Base-by-base conservation (phyloP, 2,888 invertebrate genomes). In the Diachrysia chrysitis region DNA sequence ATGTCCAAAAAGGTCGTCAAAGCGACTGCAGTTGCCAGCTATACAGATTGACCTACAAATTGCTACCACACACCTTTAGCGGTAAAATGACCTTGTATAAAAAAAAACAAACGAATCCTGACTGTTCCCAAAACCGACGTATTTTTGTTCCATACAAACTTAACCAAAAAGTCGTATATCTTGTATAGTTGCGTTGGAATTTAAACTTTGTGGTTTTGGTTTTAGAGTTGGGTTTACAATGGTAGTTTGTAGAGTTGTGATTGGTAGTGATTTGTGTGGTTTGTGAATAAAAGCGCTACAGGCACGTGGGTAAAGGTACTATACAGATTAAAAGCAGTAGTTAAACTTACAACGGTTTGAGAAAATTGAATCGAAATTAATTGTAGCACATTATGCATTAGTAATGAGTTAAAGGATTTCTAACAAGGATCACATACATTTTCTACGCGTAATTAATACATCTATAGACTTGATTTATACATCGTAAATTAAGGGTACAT, bases 271-370 rank as follows among this genome's bases (percentile, higher is more conserved):
- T 51, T 51, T 62, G 69, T 69, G 64, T 71, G 67, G 66, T 67
- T 70, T 64, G 14, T 67, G 73, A 71, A 76, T 73, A 74, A 78
- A 83, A 86, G 86, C 83, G 83, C 83, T 81, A 81, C 63, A 58
- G 87, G 90, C 91, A 91, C 92, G 91, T 88, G 92, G 84, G 69
- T 76, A 76, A 69, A 64, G 37, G 16, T 62, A 62, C 19, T 14
- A 61, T 5, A 63, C 32, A 75, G 51, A 51, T 55, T 59, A 1
- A 6, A 1, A 35, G 0, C 70, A 80, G 83, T 66, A 80, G 69
- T 56, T 32, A 51, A 0, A 61, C 16, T 16, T n/a, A 5, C n/a
- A n/a, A n/a, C 0, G 42, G 2, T n/a, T n/a, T 10, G 35, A n/a
- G 10, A 37, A 37, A n/a, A 10, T 32, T 32, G 32, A n/a, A n/a